Conservation (phyloP, 2,888 invertebrate genomes). For the Synanthedon tipuliformis region DNA sequence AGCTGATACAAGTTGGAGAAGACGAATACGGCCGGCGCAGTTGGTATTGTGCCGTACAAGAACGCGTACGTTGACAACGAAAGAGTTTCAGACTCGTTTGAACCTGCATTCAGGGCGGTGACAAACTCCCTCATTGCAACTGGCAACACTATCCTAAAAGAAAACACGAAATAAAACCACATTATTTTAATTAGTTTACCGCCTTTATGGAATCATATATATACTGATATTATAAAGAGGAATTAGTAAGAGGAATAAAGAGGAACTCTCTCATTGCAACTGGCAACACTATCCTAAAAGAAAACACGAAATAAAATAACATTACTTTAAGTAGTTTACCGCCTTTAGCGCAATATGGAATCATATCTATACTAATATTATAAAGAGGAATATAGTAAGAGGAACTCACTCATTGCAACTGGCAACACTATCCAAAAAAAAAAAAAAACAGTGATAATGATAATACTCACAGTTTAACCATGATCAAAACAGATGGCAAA, state of each 20-base stretch:
- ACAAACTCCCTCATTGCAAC: conserved; percentile 88
- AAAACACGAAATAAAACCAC: neutral
- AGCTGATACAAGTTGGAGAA: conserved; percentile 89
- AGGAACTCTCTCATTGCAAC: conserved; percentile 88
- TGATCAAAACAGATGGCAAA: conserved; percentile 87
- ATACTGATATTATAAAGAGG: no score
- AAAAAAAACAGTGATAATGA: neutral
- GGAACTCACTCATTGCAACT: no score
- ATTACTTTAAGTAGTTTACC: no score
- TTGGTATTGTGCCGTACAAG: conserved; percentile 94
- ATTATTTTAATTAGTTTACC: no score
- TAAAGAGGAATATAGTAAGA: no score
- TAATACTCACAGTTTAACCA: conserved; percentile 84
- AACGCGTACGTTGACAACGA: conserved; percentile 93
- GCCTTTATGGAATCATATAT: no score
- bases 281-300: conserved; percentile 80
- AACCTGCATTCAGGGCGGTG: conserved; percentile 77
- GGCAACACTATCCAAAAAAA: no score
- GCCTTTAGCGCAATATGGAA: no score
- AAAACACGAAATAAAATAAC: neutral
- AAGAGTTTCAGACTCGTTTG: conserved; percentile 78
- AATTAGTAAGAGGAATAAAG: no score
- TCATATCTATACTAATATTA: no score
- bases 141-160: conserved; percentile 80
- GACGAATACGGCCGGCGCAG: conserved; percentile 96